Base-by-base conservation (phyloP, 2,888 invertebrate species). In the Athalia circularis region DNA sequence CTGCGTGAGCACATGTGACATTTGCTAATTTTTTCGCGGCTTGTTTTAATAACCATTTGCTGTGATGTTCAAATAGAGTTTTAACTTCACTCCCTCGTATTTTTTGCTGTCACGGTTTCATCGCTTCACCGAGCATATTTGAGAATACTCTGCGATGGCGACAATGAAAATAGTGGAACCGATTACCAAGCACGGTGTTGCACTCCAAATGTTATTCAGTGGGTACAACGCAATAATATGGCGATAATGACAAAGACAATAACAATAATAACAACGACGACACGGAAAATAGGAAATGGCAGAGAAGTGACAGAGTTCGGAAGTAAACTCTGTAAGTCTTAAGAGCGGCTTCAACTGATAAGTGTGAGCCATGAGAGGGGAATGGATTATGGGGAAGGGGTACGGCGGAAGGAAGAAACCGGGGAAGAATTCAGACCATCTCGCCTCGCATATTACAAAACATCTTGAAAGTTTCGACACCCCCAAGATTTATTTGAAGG, bases 391-490 rank as follows among this genome's bases (percentile, higher is more conserved):
- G 54, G 68, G 29, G 52, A 11, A 47, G 15, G 54, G 47, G 52
- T 50, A 5, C 15, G 29, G 50, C 52, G 13, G 5, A 43, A 13
- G 7, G 61, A 29, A 29, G 29, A 29, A 29, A 29, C 29, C 29
- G 29, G 29, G 29, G 29, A 29, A 29, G 67, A 54, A 68, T 68
- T 68, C 52, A 54, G 68, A 29, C 54, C 68, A 54, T 54, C 54
- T 68, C 54, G 54, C 68, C 68, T 68, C 68, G 50, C 68, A 68
- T 47, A 83, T 81, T 83, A 83, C 83, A 84, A 85, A 85, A 85
- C 81, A 83, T 83, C 82, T 83, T 80, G 79, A 84, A 85, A 87
- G 83, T 87, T 86, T 86, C 84, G 83, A 85, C 84, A 79, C 82
- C 74, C 80, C 75, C 81, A 77, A 80, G 85, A 85, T 85, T 85